Base-by-base conservation (phyloP, 2,888 invertebrate genomes). In the Andrena trimmerana region DNA sequence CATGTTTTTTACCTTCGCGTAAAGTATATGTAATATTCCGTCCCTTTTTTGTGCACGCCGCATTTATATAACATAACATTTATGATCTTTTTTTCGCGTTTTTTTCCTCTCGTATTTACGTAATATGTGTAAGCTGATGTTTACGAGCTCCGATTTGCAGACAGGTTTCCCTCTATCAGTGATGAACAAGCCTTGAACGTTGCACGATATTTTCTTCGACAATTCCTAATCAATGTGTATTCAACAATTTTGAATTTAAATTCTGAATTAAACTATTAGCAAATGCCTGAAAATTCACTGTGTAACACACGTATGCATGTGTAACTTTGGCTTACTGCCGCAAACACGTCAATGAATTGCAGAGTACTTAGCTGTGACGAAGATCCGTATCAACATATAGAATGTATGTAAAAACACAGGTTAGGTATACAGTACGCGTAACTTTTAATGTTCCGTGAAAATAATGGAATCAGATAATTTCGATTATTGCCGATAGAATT, bases 61-160 rank as follows among this genome's bases (percentile, higher is more conserved):
- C 42, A 24, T 33, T 78, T 67, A 60, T 54, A 33, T 62, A 80
- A 78, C 54, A 8, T 24, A 16, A 48, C 27, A 66, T 27, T 60
- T 7, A 67, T 31, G n/a, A 29, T 20, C 1, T 16, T 67, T 67
- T 69, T 76, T 24, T 52, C 24, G 13, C 7, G 24, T 33, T 67
- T 31, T 66, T 78, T 50, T 31, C 42, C 50, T 13, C n/a, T 20
- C 3, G 13, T 3, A n/a, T 33, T 71, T 80, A 54, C 52, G 66
- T 54, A 80, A 80, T 57, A 71, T 20, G 20, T 20, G 10, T 42
- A n/a, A 68, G 63, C 31, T n/a, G 70, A n/a, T 71, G 29, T 60
- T 42, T 50, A 13, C 7, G 42, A 27, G 20, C 52, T 54, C 16
- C 31, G 50, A 16, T 52, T 59, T 29, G 33, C n/a, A 16, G 27